Percentiles rank a stretch among this genome's conserved stretches.
These are phyloP conservation scores for Monopis laevigella DNA, from an alignment of 2,888 invertebrate genomes.

Conservation along the genomic window DNA sequence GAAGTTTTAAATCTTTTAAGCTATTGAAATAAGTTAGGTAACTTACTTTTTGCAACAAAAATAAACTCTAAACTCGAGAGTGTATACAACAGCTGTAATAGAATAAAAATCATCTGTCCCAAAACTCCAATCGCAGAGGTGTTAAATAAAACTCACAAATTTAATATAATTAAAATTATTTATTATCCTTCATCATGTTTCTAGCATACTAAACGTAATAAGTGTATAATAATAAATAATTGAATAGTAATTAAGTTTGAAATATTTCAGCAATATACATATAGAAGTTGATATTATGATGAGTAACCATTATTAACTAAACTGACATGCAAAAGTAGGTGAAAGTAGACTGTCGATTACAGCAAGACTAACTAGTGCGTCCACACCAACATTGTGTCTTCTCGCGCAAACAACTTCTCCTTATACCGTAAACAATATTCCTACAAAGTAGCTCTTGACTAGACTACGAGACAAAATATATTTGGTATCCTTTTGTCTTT, in stretches of 20 bases:
- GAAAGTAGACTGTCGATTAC: no score
- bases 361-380: no score
- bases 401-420: background rate
- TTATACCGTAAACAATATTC: background rate
- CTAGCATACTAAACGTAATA: conserved; percentile 70
- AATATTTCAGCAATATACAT: conserved; percentile 63
- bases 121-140: no score
- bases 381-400: no score
- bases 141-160: conserved; percentile 41
- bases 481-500: conserved; percentile 5
- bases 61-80: no score
- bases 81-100: no score
- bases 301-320: conserved; percentile 45
- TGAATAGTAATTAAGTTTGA: conserved; percentile 66
- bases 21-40: no score
- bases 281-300: conserved; percentile 50
- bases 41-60: no score
- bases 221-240: conserved; percentile 69
- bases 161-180: conserved; percentile 70
- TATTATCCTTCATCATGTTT: conserved; percentile 69
- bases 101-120: no score
- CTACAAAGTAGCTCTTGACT: conserved; percentile 4
- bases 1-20: no score
- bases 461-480: conserved; percentile 10
- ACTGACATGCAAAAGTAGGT: conserved; percentile 60